A percentile compares a stretch with the other conserved stretches of the same genome.
Conservation (phyloP, 2,888 invertebrate genomes). For the Alcis repandata region DNA sequence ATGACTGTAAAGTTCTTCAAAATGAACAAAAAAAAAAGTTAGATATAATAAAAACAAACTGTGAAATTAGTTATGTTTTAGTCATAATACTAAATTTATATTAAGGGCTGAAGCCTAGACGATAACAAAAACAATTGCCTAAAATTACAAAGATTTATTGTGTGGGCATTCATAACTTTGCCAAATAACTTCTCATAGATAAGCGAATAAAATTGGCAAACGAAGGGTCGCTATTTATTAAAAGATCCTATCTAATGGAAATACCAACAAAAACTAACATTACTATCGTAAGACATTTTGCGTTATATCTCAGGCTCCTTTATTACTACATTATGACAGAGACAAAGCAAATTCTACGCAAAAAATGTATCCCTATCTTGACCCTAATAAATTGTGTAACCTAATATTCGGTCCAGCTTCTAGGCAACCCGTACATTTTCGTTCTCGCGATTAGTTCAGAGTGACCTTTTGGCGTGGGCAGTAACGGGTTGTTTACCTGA, state of each 20-base stretch:
- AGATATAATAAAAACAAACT: too few relatives aligned
- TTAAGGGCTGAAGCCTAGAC: neutral
- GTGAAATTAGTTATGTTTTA: too few relatives aligned
- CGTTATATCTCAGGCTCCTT: conserved; percentile 29
- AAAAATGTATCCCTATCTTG: conserved; percentile 33
- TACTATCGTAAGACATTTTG: conserved; percentile 27
- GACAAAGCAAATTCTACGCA: conserved; percentile 37
- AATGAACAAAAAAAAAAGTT: too few relatives aligned
- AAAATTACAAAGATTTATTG: neutral
- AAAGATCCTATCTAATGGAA: conserved; percentile 26
- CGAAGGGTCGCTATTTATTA: conserved; percentile 3
- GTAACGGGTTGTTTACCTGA: neutral
- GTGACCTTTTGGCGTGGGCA: conserved; percentile 1
- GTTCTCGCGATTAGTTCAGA: conserved; percentile 23
- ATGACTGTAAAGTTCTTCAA: too few relatives aligned
- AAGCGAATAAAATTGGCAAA: conserved; percentile 15
- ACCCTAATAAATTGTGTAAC: conserved; percentile 37
- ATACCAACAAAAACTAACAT: conserved; percentile 31
- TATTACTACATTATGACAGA: conserved; percentile 35
- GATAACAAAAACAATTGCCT: neutral
- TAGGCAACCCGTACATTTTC: conserved; percentile 18
- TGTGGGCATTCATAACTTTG: neutral
- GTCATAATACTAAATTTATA: too few relatives aligned
- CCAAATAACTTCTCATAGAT: conserved; percentile 5
- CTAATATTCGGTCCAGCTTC: conserved; percentile 31